Evolutionary conservation across 2,888 invertebrate species (phyloP).

Genomic region (Trichopoda pennipes): DNA sequence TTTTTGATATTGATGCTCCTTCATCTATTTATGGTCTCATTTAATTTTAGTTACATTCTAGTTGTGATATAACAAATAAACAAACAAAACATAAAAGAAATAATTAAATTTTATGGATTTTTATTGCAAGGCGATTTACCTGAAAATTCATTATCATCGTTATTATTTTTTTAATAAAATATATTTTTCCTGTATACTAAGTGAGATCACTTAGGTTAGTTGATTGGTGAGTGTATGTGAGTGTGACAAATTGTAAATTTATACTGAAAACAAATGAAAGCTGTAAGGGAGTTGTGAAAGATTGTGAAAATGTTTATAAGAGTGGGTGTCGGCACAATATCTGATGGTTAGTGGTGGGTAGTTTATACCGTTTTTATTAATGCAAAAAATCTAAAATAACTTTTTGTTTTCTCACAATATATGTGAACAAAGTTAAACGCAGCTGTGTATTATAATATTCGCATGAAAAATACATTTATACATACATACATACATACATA

Average conservation of each 20-base stretch:
- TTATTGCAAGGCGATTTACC: constrained; percentile 42
- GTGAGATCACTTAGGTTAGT: constrained; percentile 25
- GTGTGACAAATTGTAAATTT: constrained; percentile 73
- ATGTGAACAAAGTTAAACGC: constrained; percentile 11
- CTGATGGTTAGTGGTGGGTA: constrained; percentile 59
- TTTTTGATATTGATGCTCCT: constrained; percentile 54
- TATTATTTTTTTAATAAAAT: constrained; percentile 26
- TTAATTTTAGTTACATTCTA: constrained; percentile 33
- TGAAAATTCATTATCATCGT: constrained; percentile 19
- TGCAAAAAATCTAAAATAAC: constrained; percentile 43
- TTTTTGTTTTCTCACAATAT: constrained; percentile 36
- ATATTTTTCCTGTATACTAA: constrained; percentile 39
- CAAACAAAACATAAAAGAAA: no score
- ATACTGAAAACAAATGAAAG: constrained; percentile 71
- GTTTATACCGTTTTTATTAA: constrained; percentile 54
- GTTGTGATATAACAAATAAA: not conserved
- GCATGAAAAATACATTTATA: not conserved
- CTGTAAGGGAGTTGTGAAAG: constrained; percentile 52
- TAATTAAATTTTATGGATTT: constrained; percentile 7
- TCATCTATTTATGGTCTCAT: constrained; percentile 30
- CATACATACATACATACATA: not conserved
- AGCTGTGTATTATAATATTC: constrained; percentile 1
- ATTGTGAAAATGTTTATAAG: constrained; percentile 26
- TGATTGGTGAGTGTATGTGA: constrained; percentile 48
- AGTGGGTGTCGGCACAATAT: constrained; percentile 52